Evolutionary conservation across 2,113 vertebrate genomes (phyloP), one percentile per base, ranked within the genome.

Genomic region (Propithecus coquereli): DNA sequence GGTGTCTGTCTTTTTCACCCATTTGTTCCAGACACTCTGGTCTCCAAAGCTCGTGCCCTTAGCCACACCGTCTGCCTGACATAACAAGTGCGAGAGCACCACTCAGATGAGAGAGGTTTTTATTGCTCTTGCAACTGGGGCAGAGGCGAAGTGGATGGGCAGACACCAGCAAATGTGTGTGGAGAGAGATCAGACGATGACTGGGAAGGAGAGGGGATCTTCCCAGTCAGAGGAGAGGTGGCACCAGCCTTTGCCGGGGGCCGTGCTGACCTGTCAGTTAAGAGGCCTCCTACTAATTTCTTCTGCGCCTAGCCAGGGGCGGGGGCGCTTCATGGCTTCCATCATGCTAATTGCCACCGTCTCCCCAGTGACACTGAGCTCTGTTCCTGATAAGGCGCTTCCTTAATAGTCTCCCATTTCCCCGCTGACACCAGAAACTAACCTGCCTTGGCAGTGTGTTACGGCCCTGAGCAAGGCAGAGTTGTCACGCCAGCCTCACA

Each of bases 341-440:
- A 95, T 97, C 96, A 71, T 89, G 90, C 94, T 85, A 90, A 96
- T 93, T 40, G 52, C 95, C 92, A 59, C 70, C 1, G 0, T 77
- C 95, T 96, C 93, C 93, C 86, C 74, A 84, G 95, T 27, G 93
- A 96, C 89, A 71, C 59, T 34, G 94, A 91, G 89, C 97, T 93
- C 79, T 47, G 89, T 84, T 96, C 70, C 97, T 94, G 97, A 97
- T 98, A 97, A 97, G 96, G 83, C n/a, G 82, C 74, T 87, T 90
- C 96, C 94, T 97, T 96, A 96, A 97, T 97, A 90, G 96, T 98
- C 97, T 98, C 96, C 98, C 97, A 94, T 98, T 98, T 97, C 97
- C 98, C 98, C 94, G 98, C 97, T 98, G 98, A 96, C 93, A 94
- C 85, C 73, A 96, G 98, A 98, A 98, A 98, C 98, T 87, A 95